Evolutionary conservation across 2,113 vertebrate genomes (phyloP).

Genomic region (Turdus rufiventris): DNA sequence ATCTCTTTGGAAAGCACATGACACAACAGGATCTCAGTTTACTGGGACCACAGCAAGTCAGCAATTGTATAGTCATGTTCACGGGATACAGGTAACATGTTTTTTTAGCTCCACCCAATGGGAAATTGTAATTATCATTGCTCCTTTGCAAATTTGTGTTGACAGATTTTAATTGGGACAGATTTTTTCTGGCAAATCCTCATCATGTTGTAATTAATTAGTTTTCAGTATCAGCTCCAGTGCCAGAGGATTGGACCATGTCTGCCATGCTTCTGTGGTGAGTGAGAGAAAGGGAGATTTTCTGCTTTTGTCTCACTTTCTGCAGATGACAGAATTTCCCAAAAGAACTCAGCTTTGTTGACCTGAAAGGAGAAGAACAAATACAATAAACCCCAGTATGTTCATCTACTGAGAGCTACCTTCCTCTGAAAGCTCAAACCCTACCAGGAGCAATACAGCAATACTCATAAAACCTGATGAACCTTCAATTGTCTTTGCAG

Average conservation of each 20-base stretch:
- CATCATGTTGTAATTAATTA: not conserved
- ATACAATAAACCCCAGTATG: fast-evolving
- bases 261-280: not conserved
- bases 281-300: not conserved
- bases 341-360: not conserved
- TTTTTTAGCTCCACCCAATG: not conserved
- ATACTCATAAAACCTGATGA: not conserved
- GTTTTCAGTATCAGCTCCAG: not conserved
- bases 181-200: not conserved
- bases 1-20: not conserved
- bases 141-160: not conserved
- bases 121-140: not conserved
- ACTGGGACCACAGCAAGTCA: not conserved
- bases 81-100: not conserved
- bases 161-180: not conserved
- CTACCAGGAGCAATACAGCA: not conserved
- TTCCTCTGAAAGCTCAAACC: not conserved
- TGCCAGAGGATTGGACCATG: not conserved
- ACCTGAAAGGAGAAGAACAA: not conserved
- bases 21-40: not conserved
- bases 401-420: not conserved
- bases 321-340: not conserved
- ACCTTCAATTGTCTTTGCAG: not conserved
- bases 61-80: not conserved
- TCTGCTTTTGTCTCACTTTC: not conserved